Percentiles rank a stretch among this genome's conserved stretches.
These are phyloP conservation scores for Rhynchopsitta pachyrhyncha DNA, from an alignment of 2,113 vertebrate species.

Conservation along the genomic window DNA sequence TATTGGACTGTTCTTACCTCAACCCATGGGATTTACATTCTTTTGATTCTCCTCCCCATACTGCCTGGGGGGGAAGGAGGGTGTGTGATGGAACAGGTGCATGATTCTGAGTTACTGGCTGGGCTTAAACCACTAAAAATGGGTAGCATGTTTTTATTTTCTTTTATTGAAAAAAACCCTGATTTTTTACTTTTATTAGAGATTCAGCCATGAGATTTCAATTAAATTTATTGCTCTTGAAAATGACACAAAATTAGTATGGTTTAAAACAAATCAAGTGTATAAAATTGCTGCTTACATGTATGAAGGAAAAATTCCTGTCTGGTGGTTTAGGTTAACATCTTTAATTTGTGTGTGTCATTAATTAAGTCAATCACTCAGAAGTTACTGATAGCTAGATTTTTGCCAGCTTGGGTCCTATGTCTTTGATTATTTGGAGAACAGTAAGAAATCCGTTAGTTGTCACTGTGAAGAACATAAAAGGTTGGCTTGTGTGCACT, in stretches of 20 bases:
- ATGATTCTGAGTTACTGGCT: background rate
- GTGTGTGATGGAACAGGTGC: background rate
- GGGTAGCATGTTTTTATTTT: background rate
- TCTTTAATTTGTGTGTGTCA: background rate
- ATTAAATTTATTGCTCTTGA: background rate
- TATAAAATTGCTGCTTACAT: background rate
- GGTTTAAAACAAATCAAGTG: background rate
- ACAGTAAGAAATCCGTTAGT: background rate
- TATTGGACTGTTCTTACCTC: background rate
- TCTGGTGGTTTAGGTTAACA: background rate
- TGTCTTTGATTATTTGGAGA: background rate
- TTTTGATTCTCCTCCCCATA: background rate
- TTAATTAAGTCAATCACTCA: background rate
- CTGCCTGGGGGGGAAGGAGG: background rate
- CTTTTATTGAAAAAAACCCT: background rate
- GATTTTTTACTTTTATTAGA: background rate
- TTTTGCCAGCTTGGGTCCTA: background rate
- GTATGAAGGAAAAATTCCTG: conserved; percentile 4
- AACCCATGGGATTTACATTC: background rate
- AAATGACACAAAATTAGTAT: conserved; percentile 4
- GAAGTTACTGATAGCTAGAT: background rate
- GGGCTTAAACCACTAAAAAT: background rate
- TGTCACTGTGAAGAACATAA: background rate
- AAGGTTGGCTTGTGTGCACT: background rate
- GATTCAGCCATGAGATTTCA: background rate